Conservation (phyloP, 1,140 invertebrate genomes). For the Drosophila sp. region DNA sequence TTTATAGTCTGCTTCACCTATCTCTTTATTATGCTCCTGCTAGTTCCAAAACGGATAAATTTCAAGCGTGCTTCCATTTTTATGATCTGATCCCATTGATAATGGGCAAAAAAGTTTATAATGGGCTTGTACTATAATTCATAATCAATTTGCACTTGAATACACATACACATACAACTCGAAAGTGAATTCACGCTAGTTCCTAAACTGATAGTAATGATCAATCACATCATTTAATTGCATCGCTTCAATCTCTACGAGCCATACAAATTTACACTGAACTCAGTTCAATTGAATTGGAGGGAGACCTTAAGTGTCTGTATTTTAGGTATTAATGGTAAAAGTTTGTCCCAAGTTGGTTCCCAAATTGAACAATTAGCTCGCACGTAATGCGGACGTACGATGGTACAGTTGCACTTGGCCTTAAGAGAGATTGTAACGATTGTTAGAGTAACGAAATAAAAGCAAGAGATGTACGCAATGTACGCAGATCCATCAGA, state of each 20-base stretch:
- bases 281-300: background rate
- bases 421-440: slow-evolving; percentile 4
- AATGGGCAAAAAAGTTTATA: no score
- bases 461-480: background rate
- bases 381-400: slow-evolving; percentile 22
- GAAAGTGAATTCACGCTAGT: background rate
- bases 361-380: slow-evolving; percentile 22
- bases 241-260: background rate
- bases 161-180: background rate
- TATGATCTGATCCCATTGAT: no score
- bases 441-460: slow-evolving; percentile 21
- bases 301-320: background rate
- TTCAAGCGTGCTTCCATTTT: no score
- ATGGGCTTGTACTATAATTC: no score
- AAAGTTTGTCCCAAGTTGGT: slow-evolving; percentile 14
- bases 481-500: slow-evolving; percentile 35
- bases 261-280: background rate
- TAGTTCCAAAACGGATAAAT: no score
- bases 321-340: no score
- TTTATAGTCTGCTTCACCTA: no score
- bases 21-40: no score
- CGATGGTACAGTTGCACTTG: slow-evolving; percentile 9
- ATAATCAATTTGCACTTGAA: no score
- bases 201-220: background rate
- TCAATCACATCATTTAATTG: background rate